Base-by-base conservation (phyloP, 2,888 invertebrate species). In the Sphinx pinastri region DNA sequence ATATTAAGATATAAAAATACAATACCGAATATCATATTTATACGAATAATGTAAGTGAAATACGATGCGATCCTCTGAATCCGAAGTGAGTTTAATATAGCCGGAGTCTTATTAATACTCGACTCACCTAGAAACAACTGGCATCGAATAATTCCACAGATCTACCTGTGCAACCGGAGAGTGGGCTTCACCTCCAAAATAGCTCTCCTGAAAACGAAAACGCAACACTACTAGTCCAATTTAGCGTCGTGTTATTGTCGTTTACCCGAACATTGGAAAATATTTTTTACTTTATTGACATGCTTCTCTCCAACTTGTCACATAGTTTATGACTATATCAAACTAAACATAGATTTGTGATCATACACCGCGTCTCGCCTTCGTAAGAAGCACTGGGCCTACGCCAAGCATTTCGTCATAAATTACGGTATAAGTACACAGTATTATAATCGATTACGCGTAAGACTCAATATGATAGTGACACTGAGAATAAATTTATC, bases 41-140 rank as follows among this genome's bases (percentile, higher is more conserved):
- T 70, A 70, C 58, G 70, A 70, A 74, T 74, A 70, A 71, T 68
- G 67, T 63, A 69, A 73, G 72, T 86, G 90, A 87, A 89, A 90
- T 80, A 81, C 75, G 89, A 89, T 86, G 85, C 90, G 81, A 79
- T 83, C 78, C 77, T 78, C 76, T 80, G 84, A 84, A 82, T 83
- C 75, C 78, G 77, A 81, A 80, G 83, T 80, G 82, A 73, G 84
- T 86, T 86, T 85, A 87, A 89, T 89, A 88, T 88, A 89, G 86
- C 80, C 74, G 76, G 79, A 81, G 75, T 82, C 81, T 82, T 90
- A 89, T 87, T 89, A 89, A 89, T 89, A 90, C 83, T 58, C 86
- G 71, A 75, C 87, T 82, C 87, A 88, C 89, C 84, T 88, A 86
- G 85, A 81, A 81, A 85, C 88, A 77, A 76, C 79, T 78, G 75